Evolutionary conservation across 2,888 invertebrate species (phyloP).

Genomic region (Pammene aurita): DNA sequence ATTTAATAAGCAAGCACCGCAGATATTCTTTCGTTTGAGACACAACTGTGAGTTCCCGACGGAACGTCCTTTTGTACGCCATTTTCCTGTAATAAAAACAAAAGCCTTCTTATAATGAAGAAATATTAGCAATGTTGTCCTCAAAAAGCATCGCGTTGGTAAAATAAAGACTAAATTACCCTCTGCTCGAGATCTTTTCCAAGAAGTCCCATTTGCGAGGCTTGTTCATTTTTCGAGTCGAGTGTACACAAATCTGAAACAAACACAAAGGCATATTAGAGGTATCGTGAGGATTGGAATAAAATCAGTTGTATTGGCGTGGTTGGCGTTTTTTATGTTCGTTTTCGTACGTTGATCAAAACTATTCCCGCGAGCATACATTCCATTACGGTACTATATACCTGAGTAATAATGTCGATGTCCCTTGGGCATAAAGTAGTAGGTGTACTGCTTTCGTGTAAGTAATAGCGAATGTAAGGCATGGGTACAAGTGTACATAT

Average conservation of each 20-base stretch:
- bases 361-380: conserved; percentile 35
- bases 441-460: conserved; percentile 1
- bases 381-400: conserved; percentile 37
- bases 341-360: conserved; percentile 30
- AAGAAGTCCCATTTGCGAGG: conserved; percentile 64
- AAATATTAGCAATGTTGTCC: conserved; percentile 46
- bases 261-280: conserved; percentile 52
- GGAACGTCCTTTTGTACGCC: conserved; percentile 59
- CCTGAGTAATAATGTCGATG: conserved; percentile 22
- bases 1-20: conserved; percentile 51
- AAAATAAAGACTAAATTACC: conserved; percentile 56
- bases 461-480: conserved; percentile 9
- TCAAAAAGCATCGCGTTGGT: conserved; percentile 40
- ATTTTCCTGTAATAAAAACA: conserved; percentile 70
- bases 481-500: neutral
- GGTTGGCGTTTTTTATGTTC: conserved; percentile 25
- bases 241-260: conserved; percentile 65
- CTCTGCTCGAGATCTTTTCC: conserved; percentile 60
- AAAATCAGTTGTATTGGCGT: conserved; percentile 23
- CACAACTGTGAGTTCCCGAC: conserved; percentile 52
- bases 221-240: conserved; percentile 64
- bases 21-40: conserved; percentile 56
- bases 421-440: conserved; percentile 26
- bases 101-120: conserved; percentile 48
- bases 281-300: conserved; percentile 30